These are phyloP conservation scores for Hirtodrosophila alboralis DNA, from an alignment of 2,888 invertebrate genomes.

Conservation along the genomic window DNA sequence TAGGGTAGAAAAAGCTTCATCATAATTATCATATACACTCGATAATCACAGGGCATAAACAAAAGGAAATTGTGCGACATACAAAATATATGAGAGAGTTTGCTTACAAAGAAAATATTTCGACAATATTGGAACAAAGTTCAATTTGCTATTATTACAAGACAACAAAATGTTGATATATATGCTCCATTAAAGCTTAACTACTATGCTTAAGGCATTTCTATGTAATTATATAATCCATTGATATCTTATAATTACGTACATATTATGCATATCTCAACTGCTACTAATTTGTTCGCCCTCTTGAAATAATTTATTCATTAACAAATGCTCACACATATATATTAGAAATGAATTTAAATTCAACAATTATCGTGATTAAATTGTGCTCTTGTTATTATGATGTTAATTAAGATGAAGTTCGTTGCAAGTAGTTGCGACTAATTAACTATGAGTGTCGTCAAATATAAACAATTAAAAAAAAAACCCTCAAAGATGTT, in stretches of 20 bases:
- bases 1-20: too few relatives aligned
- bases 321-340: slow-evolving; percentile 19
- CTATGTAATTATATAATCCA: slow-evolving; percentile 6
- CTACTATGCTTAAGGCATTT: too few relatives aligned
- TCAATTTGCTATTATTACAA: too few relatives aligned
- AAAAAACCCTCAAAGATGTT: slow-evolving; percentile 20
- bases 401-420: slow-evolving; percentile 50
- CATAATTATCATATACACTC: too few relatives aligned
- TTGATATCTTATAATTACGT: slow-evolving; percentile 42
- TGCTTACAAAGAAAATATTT: not conserved
- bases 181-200: too few relatives aligned
- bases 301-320: slow-evolving; percentile 42
- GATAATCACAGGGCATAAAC: too few relatives aligned
- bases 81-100: not conserved
- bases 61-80: too few relatives aligned
- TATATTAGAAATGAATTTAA: slow-evolving; percentile 44
- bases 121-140: not conserved
- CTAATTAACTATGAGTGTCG: slow-evolving; percentile 66
- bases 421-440: slow-evolving; percentile 24
- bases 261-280: slow-evolving; percentile 50
- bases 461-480: slow-evolving; percentile 19
- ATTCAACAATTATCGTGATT: slow-evolving; percentile 61
- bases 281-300: slow-evolving; percentile 38
- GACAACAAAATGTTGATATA: too few relatives aligned
- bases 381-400: slow-evolving; percentile 15